Conservation (phyloP, 2,113 vertebrate genomes). For the Cyphomyrus discorhynchus region DNA sequence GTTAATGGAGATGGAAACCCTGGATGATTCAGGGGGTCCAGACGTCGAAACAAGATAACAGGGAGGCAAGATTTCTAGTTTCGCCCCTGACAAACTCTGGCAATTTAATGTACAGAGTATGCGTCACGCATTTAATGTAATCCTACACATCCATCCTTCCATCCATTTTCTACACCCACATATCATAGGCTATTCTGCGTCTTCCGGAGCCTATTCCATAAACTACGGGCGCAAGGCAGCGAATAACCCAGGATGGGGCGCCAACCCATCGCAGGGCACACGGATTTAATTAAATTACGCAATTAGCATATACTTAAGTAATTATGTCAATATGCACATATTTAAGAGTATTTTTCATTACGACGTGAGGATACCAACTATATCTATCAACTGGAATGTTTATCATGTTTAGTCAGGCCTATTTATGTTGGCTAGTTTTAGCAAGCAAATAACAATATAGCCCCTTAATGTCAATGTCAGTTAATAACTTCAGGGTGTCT, state of each 20-base stretch:
- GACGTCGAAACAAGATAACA: neutral
- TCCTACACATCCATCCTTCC: neutral
- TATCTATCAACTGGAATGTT: neutral
- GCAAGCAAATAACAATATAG: neutral
- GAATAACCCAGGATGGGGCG: neutral
- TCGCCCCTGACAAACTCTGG: neutral
- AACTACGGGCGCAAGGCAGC: neutral
- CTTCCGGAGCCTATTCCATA: too few species aligned
- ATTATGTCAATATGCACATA: neutral
- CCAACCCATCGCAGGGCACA: neutral
- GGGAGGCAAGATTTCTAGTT: neutral
- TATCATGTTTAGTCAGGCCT: neutral
- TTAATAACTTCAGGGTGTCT: neutral
- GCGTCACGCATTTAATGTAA: neutral
- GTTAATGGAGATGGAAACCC: neutral
- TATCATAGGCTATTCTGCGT: neutral
- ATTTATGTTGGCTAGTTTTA: neutral
- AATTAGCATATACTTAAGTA: neutral
- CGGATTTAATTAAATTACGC: neutral
- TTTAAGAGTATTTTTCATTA: neutral
- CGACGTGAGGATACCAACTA: neutral
- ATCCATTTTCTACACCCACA: neutral
- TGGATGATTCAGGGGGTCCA: neutral
- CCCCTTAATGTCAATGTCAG: neutral
- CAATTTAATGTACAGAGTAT: neutral